Conservation (phyloP, 2,888 invertebrate species). For the Dryobota labecula region DNA sequence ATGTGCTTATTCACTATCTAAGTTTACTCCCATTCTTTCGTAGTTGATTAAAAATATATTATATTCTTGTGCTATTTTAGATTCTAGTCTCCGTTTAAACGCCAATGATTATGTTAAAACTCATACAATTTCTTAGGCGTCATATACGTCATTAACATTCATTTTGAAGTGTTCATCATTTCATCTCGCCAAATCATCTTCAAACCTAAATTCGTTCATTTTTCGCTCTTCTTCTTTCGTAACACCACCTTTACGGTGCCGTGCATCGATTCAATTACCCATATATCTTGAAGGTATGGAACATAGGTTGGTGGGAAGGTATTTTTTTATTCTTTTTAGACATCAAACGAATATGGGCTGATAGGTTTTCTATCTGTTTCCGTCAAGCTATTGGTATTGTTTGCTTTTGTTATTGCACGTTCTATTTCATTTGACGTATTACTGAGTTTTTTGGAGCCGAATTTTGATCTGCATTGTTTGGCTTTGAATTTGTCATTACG, state of each 20-base stretch:
- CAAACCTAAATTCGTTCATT: constrained; percentile 11
- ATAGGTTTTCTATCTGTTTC: constrained; percentile 33
- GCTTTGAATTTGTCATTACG: too few species aligned
- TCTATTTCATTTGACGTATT: constrained; percentile 8
- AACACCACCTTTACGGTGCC: constrained; percentile 28
- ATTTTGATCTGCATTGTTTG: not conserved
- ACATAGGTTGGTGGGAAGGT: constrained; percentile 19
- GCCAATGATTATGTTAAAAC: not conserved
- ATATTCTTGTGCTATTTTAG: too few species aligned
- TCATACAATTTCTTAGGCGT: not conserved
- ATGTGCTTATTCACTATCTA: constrained; percentile 37
- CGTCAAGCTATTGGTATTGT: constrained; percentile 37
- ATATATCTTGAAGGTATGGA: constrained; percentile 65
- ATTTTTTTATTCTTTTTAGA: constrained; percentile 47
- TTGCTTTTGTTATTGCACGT: constrained; percentile 25
- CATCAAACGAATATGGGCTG: constrained; percentile 35
- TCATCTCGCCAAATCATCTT: not conserved
- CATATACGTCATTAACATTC: not conserved
- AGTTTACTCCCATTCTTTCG: not conserved
- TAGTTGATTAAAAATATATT: not conserved
- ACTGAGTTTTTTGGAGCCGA: not conserved
- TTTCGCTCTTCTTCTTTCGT: constrained; percentile 33
- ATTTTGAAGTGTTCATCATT: not conserved
- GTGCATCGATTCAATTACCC: constrained; percentile 71
- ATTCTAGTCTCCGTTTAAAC: not conserved